Percentiles rank a stretch among this genome's conserved stretches.
Evolutionary conservation across 30 jellyfish, hydroid and myxozoan genomes (phyloP).

Genomic region (Hydractinia symbiolongicarpus): DNA sequence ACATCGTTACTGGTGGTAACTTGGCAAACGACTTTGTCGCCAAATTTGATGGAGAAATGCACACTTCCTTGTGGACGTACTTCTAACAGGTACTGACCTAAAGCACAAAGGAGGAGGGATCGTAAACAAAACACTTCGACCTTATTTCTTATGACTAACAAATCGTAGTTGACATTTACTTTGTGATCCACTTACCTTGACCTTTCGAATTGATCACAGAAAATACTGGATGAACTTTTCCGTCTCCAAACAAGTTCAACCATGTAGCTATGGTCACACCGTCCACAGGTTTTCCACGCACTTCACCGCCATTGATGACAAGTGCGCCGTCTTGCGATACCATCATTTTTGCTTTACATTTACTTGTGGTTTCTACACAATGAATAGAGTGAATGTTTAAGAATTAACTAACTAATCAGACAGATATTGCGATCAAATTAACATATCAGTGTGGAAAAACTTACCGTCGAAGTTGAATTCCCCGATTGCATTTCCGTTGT

Average conservation of each 20-base stretch:
- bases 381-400: not conserved
- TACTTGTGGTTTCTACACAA: conserved; percentile 28
- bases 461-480: conserved; percentile 28
- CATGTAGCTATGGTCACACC: conserved; percentile 72
- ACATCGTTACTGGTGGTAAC: not conserved
- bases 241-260: conserved; percentile 38
- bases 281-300: conserved; percentile 63
- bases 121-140: too few relatives aligned
- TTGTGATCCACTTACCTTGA: conserved; percentile 29
- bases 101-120: not conserved
- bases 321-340: conserved; percentile 62
- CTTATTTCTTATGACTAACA: too few relatives aligned
- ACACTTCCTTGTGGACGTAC: conserved; percentile 11
- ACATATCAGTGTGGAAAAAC: not conserved
- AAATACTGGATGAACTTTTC: conserved; percentile 54
- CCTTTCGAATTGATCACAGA: conserved; percentile 43
- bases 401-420: too few relatives aligned
- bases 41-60: conserved; percentile 24
- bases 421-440: too few relatives aligned
- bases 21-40: conserved; percentile 8
- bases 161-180: too few relatives aligned
- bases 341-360: conserved; percentile 46
- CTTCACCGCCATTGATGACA: conserved; percentile 47
- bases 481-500: conserved; percentile 56
- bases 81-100: conserved; percentile 29